Evolutionary conservation across 2,113 vertebrate genomes (phyloP).

Genomic region (Martes martes): DNA sequence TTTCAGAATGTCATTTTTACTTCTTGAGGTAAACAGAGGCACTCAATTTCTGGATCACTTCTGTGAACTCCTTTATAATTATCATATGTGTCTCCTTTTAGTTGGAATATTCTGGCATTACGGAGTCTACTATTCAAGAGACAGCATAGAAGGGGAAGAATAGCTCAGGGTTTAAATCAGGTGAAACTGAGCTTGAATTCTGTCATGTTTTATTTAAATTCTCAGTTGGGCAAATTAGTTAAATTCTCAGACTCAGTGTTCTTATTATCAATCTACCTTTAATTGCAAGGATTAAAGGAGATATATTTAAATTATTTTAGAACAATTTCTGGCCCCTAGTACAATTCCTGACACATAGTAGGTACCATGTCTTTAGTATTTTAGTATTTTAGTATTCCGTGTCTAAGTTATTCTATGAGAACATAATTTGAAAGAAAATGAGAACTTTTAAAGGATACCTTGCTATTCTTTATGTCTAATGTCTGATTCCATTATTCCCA

Average conservation of each 20-base stretch:
- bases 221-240: not conserved
- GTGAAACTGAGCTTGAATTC: not conserved
- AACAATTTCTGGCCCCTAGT: not conserved
- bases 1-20: not conserved
- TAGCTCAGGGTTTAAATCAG: not conserved
- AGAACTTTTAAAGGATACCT: not conserved
- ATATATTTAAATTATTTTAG: not conserved
- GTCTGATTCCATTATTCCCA: not conserved
- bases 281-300: not conserved
- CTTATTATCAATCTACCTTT: not conserved
- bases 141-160: not conserved
- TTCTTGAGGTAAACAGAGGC: not conserved
- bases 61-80: not conserved
- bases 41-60: not conserved
- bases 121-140: not conserved
- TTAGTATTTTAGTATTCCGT: too few species aligned
- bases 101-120: not conserved
- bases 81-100: not conserved
- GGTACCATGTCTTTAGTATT: not conserved
- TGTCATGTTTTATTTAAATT: not conserved
- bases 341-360: not conserved
- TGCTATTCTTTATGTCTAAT: not conserved
- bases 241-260: not conserved
- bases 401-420: not conserved
- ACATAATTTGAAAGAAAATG: not conserved